phyloP scores from a whole-genome alignment of 2,113 vertebrate genomes.

The Sander lucioperca region DNA sequence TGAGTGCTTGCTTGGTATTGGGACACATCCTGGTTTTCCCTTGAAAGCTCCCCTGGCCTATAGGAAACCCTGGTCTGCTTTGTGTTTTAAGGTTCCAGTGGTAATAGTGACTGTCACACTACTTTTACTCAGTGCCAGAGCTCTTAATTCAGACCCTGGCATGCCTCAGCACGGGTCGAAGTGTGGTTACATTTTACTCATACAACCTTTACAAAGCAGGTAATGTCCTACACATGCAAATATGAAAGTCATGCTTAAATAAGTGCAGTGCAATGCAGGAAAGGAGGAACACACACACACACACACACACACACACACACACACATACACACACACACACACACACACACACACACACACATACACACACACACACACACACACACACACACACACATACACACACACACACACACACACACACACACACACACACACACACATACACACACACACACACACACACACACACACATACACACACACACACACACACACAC shows the following conservation, averaged over 20 bases:
- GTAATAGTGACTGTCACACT: constrained; percentile 77
- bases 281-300: constrained; percentile 1
- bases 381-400: constrained; percentile 5
- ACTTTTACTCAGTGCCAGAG: constrained; percentile 69
- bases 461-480: background rate
- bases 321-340: constrained; percentile 7
- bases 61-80: constrained; percentile 69
- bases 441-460: constrained; percentile 12
- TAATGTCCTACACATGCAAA: constrained; percentile 60
- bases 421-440: background rate
- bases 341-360: constrained; percentile 7
- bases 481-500: too few relatives aligned
- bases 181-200: constrained; percentile 55
- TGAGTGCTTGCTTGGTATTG: constrained; percentile 32
- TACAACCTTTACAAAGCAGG: constrained; percentile 36
- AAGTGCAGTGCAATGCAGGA: constrained; percentile 10
- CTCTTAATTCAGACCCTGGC: constrained; percentile 53
- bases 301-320: background rate
- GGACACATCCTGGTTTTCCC: constrained; percentile 38
- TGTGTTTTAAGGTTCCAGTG: constrained; percentile 69
- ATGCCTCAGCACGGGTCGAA: constrained; percentile 48
- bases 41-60: constrained; percentile 48
- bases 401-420: background rate
- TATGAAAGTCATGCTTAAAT: constrained; percentile 39
- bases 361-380: background rate